phyloP scores from a whole-genome alignment of 2,888 invertebrate species.

The Monopis laevigella region DNA sequence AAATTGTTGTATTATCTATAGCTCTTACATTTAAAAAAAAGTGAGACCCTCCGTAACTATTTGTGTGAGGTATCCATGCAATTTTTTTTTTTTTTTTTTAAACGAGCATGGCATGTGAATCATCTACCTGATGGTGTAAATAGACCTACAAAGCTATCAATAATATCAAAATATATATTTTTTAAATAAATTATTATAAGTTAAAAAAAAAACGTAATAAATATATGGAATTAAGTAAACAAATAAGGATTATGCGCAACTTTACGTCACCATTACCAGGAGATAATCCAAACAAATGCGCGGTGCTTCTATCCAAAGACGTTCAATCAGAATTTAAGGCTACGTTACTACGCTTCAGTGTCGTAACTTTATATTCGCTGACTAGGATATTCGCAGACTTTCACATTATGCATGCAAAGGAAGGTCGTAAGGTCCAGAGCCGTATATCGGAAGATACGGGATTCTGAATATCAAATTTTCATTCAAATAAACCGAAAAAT shows the following conservation, averaged over 20 bases:
- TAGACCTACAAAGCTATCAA: too few relatives aligned
- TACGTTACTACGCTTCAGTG: constrained; percentile 27
- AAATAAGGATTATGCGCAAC: constrained; percentile 7
- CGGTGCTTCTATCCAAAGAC: constrained; percentile 33
- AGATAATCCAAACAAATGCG: constrained; percentile 44
- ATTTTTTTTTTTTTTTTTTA: too few relatives aligned
- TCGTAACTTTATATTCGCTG: constrained; percentile 49
- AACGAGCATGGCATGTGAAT: too few relatives aligned
- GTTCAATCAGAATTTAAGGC: constrained; percentile 42
- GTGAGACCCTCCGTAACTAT: too few relatives aligned
- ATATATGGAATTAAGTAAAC: too few relatives aligned
- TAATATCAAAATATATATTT: too few relatives aligned
- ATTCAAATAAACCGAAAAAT: too few relatives aligned
- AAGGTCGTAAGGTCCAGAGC: constrained; percentile 36
- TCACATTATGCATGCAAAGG: constrained; percentile 46
- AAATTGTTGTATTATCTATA: too few relatives aligned
- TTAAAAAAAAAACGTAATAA: background rate
- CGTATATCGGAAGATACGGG: constrained; percentile 11
- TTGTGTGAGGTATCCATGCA: too few relatives aligned
- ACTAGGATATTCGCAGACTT: constrained; percentile 37
- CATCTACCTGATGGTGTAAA: too few relatives aligned
- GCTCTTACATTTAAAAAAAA: too few relatives aligned
- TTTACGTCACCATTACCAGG: constrained; percentile 25
- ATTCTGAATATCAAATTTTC: constrained; percentile 7
- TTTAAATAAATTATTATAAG: background rate